Evolutionary conservation across 2,888 invertebrate genomes (phyloP), one percentile per base, ranked within the genome.

Genomic region (Amblyjoppa proteus): DNA sequence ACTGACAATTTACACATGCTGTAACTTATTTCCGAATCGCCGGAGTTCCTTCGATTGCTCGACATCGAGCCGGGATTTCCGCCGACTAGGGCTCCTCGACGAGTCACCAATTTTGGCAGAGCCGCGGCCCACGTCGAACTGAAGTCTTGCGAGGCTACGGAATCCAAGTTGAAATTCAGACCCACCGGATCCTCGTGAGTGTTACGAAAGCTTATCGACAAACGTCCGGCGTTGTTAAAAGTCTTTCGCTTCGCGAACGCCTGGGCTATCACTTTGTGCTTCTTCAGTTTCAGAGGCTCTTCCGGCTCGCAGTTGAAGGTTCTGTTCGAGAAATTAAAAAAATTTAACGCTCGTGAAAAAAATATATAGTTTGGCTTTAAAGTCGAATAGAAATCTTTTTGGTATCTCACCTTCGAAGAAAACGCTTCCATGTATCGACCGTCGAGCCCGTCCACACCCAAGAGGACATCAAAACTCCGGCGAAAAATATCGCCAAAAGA

Each of bases 391-490:
- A 56, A 53, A 77, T 25, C 7, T 31, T 1, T 68, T 3, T 49
- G 3, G 25, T 45, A 20, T 25, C 20, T 16, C 94, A 98, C 98
- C 97, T 97, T 92, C 97, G 96, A 81, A 98, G 95, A 94, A 97
- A 98, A 81, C 98, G 95, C 85, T 96, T 96, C 99, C 99, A 99
- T 16, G 97, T 96, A 89, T 97, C 96, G 6, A 97, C 94, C 5
- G 98, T 97, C 56, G 98, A 97, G 31, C 96, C 96, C 7, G 98
- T 98, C 98, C 98, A 99, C 45, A 98, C 97, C 98, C 98, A 99
- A 0, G 98, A 97, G 3, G 98, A 98, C 97, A 98, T 98, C 41
- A 97, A 96, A 85, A 98, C 96, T 61, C 98, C 98, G 56, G 97
- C 96, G 88, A 97, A 97, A 95, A 98, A 98, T 87, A 97, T 96